A percentile compares a stretch with the other conserved stretches of the same genome.
phyloP scores from a whole-genome alignment of 2,113 vertebrate species.

The Bucco capensis region DNA sequence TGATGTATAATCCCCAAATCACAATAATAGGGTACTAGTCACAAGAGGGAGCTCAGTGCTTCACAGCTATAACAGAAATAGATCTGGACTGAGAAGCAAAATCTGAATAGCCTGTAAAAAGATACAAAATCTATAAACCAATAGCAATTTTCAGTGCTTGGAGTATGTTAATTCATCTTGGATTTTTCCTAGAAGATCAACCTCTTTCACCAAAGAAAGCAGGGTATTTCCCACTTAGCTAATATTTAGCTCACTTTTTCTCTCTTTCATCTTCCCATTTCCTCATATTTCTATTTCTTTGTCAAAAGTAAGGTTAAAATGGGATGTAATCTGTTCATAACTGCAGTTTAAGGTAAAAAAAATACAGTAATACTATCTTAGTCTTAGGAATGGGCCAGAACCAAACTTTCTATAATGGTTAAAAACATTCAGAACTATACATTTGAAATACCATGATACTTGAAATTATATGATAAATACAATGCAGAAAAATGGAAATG shows the following conservation, averaged over 20 bases:
- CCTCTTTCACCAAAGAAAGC: background rate
- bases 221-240: background rate
- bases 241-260: background rate
- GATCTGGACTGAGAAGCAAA: background rate
- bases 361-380: background rate
- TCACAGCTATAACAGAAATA: slow-evolving; percentile 7
- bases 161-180: background rate
- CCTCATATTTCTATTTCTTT: background rate
- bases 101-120: background rate
- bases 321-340: background rate
- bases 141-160: background rate
- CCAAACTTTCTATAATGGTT: background rate
- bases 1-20: background rate
- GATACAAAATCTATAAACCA: background rate
- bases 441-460: background rate
- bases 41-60: slow-evolving; percentile 65
- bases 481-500: background rate
- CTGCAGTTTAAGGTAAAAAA: background rate
- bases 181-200: background rate
- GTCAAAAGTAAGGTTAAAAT: background rate
- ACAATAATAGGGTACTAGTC: slow-evolving; percentile 40
- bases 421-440: background rate
- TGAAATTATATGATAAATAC: background rate
- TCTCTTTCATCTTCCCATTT: background rate
- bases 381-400: background rate